These are phyloP conservation scores for Crenichthys baileyi DNA, from an alignment of 2,797 vertebrate genomes.

Conservation along the genomic window DNA sequence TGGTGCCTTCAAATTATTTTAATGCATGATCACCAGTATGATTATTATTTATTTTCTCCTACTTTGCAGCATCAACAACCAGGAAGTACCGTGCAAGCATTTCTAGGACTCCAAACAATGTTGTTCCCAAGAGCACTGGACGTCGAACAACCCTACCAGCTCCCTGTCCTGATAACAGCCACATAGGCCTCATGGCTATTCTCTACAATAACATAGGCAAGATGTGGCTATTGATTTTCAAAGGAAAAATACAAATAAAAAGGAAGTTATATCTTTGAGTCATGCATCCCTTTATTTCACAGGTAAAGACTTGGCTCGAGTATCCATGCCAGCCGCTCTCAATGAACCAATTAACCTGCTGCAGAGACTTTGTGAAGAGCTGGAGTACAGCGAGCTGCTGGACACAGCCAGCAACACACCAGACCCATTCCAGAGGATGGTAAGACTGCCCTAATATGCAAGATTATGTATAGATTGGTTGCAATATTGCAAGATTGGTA, in stretches of 20 bases:
- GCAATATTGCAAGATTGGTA: no score
- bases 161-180: constrained; percentile 84
- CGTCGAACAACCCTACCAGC: constrained; percentile 81
- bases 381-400: constrained; percentile 90
- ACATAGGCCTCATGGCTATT: constrained; percentile 90
- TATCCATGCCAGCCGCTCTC: constrained; percentile 91
- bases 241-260: background rate
- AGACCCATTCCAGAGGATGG: constrained; percentile 92
- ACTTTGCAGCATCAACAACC: constrained; percentile 71
- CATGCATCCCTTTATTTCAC: background rate
- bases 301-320: constrained; percentile 91
- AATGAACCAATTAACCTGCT: constrained; percentile 85
- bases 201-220: constrained; percentile 92
- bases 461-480: background rate
- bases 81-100: constrained; percentile 78
- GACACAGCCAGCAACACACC: constrained; percentile 83
- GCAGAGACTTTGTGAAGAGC: constrained; percentile 91
- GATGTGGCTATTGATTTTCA: background rate
- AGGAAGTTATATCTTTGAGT: rapidly evolving
- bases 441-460: constrained; percentile 42
- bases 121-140: constrained; percentile 64
- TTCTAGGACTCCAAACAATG: constrained; percentile 61
- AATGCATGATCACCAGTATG: background rate
- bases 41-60: background rate
- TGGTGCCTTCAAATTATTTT: no score